Conservation (phyloP, 2,797 vertebrate species). For the Buceros bicornis region DNA sequence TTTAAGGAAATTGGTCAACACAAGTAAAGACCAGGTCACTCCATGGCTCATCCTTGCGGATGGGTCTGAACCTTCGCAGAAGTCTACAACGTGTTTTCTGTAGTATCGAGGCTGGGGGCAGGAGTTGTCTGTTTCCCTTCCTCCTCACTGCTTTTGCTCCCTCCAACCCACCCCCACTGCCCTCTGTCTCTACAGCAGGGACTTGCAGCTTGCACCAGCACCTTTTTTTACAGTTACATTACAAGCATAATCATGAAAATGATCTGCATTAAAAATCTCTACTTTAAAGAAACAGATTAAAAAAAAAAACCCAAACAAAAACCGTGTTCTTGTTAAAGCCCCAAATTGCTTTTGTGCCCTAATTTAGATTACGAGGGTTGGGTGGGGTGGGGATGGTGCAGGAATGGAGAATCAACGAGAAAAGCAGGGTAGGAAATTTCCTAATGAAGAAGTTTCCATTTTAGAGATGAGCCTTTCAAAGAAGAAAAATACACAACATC, state of each 20-base stretch:
- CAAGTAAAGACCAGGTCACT: neutral
- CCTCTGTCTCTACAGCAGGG: neutral
- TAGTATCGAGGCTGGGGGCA: neutral
- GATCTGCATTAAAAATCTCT: rapidly evolving
- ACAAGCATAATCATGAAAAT: neutral
- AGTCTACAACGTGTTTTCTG: neutral
- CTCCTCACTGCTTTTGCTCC: neutral
- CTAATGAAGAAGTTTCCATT: neutral
- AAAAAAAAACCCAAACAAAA: neutral
- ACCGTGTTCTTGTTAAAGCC: neutral
- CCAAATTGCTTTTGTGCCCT: neutral
- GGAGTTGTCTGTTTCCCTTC: neutral
- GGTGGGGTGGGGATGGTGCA: neutral
- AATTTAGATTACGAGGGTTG: neutral
- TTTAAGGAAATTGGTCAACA: neutral
- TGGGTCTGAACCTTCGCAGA: neutral
- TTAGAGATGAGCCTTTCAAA: neutral
- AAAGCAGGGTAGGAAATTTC: neutral
- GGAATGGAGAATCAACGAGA: neutral
- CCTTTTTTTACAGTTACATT: neutral
- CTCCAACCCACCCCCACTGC: neutral
- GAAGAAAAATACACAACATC: neutral
- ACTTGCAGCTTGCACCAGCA: neutral
- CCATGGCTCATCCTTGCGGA: neutral
- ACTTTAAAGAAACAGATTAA: neutral